Evolutionary conservation across 2,113 vertebrate genomes (phyloP), one percentile per base, ranked within the genome.

Genomic region (Myotis brandtii): DNA sequence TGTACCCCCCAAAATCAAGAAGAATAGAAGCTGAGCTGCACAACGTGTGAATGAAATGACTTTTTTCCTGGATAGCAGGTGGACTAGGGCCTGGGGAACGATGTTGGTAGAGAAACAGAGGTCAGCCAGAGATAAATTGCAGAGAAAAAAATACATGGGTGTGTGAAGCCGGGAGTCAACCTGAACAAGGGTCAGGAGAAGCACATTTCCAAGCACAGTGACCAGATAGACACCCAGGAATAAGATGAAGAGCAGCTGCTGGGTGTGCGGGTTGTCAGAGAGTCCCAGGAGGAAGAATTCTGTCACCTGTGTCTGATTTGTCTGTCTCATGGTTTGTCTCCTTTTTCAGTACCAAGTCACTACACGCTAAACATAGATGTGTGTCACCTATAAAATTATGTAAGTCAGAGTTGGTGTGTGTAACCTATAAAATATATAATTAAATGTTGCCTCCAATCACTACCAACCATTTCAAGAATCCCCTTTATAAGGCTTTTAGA

Each of bases 101-200:
- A 97, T 96, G 93, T 97, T 97, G 25, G 97, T 97, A 16, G 96
- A 97, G 56, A 97, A 97, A 46, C 96, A 97, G 80, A 97, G 81
- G 85, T 97, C 96, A 85, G 92, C 96, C 80, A 97, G 46, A 50
- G 96, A 97, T 40, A 97, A 90, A 46, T 95, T 96, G 91, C 95
- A 97, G 34, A 97, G 96, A 34, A 97, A 97, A 84, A 97, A 97
- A 54, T 97, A 97, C 96, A 97, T 97, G 52, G 97, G 95, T 62
- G 86, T 95, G 80, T 97, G 97, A 93, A 97, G 96, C 40, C 2
- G 80, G 37, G 84, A 72, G 46, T 97, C 95, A 86, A 37, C 37
- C 43, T 46, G 80, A 48, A 97, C 93, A 72, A 97, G 92, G 37
- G 59, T 73, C n/a, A 97, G 70, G 20, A 98, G 97, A 56, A 97